phyloP scores from a whole-genome alignment of 2,113 vertebrate species.

The Limnothrissa miodon region DNA sequence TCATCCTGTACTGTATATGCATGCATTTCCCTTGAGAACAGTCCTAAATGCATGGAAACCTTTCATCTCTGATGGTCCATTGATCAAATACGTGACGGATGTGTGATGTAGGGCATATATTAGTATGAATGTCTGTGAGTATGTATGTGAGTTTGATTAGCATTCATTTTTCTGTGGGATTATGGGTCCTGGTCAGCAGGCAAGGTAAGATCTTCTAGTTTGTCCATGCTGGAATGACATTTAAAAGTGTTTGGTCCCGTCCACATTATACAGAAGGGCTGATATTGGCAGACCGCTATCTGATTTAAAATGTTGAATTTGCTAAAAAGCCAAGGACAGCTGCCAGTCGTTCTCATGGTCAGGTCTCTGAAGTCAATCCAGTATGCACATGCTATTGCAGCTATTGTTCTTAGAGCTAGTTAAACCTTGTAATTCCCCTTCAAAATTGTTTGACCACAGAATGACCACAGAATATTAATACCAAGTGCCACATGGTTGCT shows the following conservation, averaged over 20 bases:
- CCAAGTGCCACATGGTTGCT: background rate
- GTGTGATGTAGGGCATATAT: background rate
- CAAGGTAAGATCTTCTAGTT: background rate
- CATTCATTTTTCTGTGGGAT: background rate
- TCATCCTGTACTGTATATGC: background rate
- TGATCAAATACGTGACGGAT: background rate
- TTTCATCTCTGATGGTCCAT: background rate
- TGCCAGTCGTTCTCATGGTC: too few relatives aligned
- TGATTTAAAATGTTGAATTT: too few relatives aligned
- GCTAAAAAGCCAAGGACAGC: too few relatives aligned
- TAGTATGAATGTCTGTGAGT: background rate
- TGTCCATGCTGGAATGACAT: too few relatives aligned
- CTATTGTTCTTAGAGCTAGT: background rate
- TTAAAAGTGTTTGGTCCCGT: too few relatives aligned
- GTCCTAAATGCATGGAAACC: background rate
- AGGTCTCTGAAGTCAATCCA: too few relatives aligned
- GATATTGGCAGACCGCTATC: too few relatives aligned
- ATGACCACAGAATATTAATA: background rate
- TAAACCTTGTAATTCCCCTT: background rate
- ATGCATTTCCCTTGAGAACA: background rate
- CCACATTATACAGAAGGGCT: too few relatives aligned
- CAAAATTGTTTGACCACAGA: background rate
- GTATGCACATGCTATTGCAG: too few relatives aligned
- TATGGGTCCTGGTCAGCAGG: conserved; percentile 1
- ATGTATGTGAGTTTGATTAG: background rate